phyloP scores from a whole-genome alignment of 64 coral and sea anemone species.

The Dendronephthya gigantea region DNA sequence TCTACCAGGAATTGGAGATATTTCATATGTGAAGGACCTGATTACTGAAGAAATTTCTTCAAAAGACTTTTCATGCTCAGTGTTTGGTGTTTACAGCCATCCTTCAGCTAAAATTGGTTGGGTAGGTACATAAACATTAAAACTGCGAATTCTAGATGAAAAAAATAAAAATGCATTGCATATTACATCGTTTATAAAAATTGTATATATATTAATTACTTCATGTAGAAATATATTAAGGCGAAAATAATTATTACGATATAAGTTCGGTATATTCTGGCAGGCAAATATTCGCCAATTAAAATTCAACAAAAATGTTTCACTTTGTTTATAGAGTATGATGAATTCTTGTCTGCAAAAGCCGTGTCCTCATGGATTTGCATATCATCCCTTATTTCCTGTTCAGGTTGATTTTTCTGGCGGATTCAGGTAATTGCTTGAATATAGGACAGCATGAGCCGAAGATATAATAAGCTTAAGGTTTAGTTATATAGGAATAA shows the following conservation, averaged over 20 bases:
- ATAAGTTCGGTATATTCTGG: background rate
- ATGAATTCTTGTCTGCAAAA: background rate
- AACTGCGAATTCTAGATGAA: too few species aligned
- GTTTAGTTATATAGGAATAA: too few species aligned
- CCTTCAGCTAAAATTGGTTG: background rate
- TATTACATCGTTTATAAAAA: background rate
- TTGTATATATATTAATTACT: too few species aligned
- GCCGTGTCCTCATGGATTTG: background rate
- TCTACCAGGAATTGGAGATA: background rate
- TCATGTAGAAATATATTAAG: too few species aligned
- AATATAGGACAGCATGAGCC: too few species aligned
- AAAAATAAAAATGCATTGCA: background rate
- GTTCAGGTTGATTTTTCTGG: background rate
- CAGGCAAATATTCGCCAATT: background rate
- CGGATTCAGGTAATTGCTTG: background rate
- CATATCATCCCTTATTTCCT: background rate
- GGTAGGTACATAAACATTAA: background rate
- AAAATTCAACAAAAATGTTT: background rate
- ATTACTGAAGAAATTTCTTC: background rate
- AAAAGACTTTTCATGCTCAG: background rate
- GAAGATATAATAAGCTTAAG: too few species aligned
- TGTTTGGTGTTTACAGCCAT: background rate
- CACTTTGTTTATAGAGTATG: background rate
- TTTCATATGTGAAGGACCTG: conserved; percentile 7
- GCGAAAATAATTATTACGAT: background rate